Conservation (phyloP, 2,113 vertebrate species). For the Rhabdomys dilectus region DNA sequence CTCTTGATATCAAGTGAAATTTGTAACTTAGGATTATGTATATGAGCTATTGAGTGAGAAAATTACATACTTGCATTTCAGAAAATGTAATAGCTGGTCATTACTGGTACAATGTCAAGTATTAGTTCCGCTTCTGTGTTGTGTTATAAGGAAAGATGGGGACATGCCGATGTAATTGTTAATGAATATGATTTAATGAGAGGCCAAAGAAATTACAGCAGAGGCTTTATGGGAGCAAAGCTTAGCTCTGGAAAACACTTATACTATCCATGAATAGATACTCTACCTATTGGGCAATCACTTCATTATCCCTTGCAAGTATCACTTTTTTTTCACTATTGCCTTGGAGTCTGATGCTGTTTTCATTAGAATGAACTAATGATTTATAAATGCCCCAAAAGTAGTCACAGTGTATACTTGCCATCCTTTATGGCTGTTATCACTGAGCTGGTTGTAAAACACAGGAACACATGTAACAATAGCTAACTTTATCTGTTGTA, state of each 20-base stretch:
- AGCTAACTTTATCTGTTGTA: conserved; percentile 43
- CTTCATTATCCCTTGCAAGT: neutral
- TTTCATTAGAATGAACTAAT: neutral
- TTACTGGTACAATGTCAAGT: neutral
- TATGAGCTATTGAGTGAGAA: neutral
- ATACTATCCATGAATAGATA: neutral
- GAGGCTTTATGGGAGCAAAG: neutral
- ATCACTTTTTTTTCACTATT: conserved; percentile 4
- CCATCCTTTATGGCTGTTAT: neutral
- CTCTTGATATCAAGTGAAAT: conserved; percentile 22
- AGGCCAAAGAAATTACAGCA: neutral
- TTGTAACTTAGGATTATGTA: neutral
- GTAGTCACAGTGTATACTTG: neutral
- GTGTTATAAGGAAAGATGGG: neutral
- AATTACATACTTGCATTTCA: neutral
- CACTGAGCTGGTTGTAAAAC: conserved; percentile 38
- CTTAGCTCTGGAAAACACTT: neutral
- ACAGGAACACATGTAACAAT: conserved; percentile 3
- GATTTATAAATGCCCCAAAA: conserved; percentile 11
- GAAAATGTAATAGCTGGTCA: neutral
- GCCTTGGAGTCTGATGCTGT: neutral
- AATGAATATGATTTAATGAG: conserved; percentile 5
- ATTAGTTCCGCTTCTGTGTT: neutral
- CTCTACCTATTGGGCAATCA: neutral
- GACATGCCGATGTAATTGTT: neutral